Evolutionary conservation across 2,797 vertebrate species (phyloP), one percentile per base, ranked within the genome.

Genomic region (Cossypha caffra): DNA sequence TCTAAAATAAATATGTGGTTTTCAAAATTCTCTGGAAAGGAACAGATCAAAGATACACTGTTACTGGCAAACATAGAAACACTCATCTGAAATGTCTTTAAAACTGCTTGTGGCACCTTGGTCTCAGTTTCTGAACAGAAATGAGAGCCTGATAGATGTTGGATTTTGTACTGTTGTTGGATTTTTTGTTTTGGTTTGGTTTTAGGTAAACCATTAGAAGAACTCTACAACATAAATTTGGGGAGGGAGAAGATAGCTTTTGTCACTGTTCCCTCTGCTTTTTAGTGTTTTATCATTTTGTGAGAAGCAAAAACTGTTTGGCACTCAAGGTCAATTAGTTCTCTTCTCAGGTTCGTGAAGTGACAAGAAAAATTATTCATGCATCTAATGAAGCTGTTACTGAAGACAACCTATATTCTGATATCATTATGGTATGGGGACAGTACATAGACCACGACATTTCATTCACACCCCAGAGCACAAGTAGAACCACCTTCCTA

Each of bases 361-460:
- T 99, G 92, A 99, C 99, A 86, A 98, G 93, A 92, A 98, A 97
- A 74, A 98, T 99, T 81, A 97, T 99, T 88, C 98, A 95, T 3
- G 96, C 97, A n/a, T 93, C 98, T 55, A 98, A 97, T 31, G 97
- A 97, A 66, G 86, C 69, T 20, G 81, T 98, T 63, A 97, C 97
- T 5, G 98, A 97, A 35, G 99, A 99, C 43, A 93, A 97, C 3
- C 40, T 80, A 14, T 99, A 99, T 89, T 98, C 99, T 13, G 98
- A 99, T 35, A 96, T 99, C 96, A 97, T 99, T 90, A 98, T 98
- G 89, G 99, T 98, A 12, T 99, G 99, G 99, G 99, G 99, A 29
- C 99, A 99, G 91, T 99, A 99, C 81, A 98, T 99, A 13, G 98
- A 97, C 94, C 99, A 99, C 16, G 99, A 99, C 95, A 96, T 99